Evolutionary conservation across 2,797 vertebrate genomes (phyloP).

Genomic region (Denticeps clupeoides): DNA sequence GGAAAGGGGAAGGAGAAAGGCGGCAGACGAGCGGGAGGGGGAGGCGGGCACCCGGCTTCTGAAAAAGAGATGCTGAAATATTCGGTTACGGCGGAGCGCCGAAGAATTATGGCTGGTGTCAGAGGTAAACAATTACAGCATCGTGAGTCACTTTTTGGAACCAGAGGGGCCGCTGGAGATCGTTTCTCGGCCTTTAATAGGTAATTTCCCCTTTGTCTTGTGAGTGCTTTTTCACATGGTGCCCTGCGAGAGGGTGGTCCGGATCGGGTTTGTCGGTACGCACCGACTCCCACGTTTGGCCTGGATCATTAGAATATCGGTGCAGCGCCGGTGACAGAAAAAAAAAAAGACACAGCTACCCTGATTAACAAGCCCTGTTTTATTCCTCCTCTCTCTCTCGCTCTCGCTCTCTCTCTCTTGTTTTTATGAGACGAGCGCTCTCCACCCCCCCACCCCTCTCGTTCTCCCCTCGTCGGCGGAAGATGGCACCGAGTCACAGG

Average conservation of each 20-base stretch:
- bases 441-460: conserved; percentile 4
- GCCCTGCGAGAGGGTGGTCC: conserved; percentile 50
- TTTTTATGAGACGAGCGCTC: conserved; percentile 17
- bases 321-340: conserved; percentile 61
- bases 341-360: too few relatives aligned
- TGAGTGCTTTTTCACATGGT: conserved; percentile 48
- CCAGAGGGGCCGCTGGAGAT: conserved; percentile 50
- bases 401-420: conserved; percentile 15
- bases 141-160: conserved; percentile 64
- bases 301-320: conserved; percentile 64
- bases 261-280: conserved; percentile 12
- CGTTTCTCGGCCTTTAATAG: conserved; percentile 54
- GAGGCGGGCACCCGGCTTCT: conserved; percentile 29
- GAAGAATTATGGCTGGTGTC: conserved; percentile 53
- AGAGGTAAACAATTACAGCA: conserved; percentile 71
- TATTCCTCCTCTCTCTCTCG: conserved; percentile 19
- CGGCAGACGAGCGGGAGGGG: background rate
- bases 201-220: conserved; percentile 64
- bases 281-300: conserved; percentile 52
- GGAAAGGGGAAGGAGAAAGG: conserved; percentile 1
- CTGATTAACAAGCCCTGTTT: conserved; percentile 56
- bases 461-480: conserved; percentile 45
- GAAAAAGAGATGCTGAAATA: conserved; percentile 47
- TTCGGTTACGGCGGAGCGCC: conserved; percentile 44
- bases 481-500: conserved; percentile 87